Evolutionary conservation across 2,888 invertebrate species (phyloP).

Genomic region (Hydropsyche betteni): DNA sequence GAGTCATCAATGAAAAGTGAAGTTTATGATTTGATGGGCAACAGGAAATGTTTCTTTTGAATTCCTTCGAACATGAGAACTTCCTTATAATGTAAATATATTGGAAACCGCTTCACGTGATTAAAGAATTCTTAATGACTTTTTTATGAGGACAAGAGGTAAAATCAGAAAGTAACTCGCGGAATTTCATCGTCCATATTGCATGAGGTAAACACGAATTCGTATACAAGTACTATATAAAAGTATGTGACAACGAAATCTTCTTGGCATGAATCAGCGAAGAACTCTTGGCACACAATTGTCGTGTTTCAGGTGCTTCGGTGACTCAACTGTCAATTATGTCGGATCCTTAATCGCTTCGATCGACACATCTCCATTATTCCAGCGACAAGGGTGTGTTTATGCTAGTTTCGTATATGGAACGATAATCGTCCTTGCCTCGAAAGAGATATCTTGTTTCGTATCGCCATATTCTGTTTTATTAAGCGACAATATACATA

Average conservation of each 20-base stretch:
- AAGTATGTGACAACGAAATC: background rate
- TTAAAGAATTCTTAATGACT: no score
- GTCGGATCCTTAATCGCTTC: slow-evolving; percentile 25
- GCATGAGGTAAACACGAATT: no score
- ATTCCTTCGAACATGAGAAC: no score
- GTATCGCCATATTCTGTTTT: no score
- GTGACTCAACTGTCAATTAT: slow-evolving; percentile 20
- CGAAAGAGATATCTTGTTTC: no score
- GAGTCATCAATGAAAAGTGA: no score
- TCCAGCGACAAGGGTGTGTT: slow-evolving; percentile 1
- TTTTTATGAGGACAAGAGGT: background rate
- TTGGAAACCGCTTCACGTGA: no score
- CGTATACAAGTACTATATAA: background rate
- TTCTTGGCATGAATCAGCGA: slow-evolving; percentile 4
- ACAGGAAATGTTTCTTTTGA: no score
- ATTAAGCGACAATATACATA: no score
- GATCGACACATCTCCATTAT: slow-evolving; percentile 30
- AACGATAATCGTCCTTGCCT: no score
- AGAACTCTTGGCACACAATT: background rate
- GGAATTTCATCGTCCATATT: slow-evolving; percentile 8
- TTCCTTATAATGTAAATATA: no score
- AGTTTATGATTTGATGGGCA: no score
- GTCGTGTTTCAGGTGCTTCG: background rate
- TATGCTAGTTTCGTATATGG: background rate
- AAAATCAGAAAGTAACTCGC: slow-evolving; percentile 1